Percentiles rank a stretch among this genome's conserved stretches.
These are phyloP conservation scores for Alviniconcha strummeri DNA, from an alignment of 2,888 invertebrate genomes.

Conservation along the genomic window DNA sequence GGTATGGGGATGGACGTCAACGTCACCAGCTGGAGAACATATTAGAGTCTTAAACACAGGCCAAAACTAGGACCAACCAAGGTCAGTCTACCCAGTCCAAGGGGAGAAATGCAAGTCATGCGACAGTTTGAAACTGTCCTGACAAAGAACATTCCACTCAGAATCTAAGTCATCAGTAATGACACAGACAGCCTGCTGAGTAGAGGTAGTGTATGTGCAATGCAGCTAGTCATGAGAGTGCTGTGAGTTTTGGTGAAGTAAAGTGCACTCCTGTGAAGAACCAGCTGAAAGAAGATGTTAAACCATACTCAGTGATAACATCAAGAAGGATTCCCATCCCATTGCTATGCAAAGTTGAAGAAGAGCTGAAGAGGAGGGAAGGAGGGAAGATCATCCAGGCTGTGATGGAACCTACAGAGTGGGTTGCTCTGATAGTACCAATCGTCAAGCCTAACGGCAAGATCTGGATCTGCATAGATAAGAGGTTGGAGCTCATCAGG, in stretches of 20 bases:
- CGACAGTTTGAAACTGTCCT: too few relatives aligned
- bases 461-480: too few relatives aligned
- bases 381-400: conserved; percentile 15
- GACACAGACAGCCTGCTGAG: too few relatives aligned
- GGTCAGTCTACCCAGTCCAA: too few relatives aligned
- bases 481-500: background rate
- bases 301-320: conserved; percentile 20
- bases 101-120: too few relatives aligned
- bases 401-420: conserved; percentile 7
- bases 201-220: background rate
- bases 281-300: background rate
- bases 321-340: conserved; percentile 22
- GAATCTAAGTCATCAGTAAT: too few relatives aligned
- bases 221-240: background rate
- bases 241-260: background rate
- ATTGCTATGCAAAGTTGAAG: conserved; percentile 13
- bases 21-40: too few relatives aligned
- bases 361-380: conserved; percentile 13
- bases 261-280: conserved; percentile 11
- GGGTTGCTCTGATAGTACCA: background rate
- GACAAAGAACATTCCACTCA: too few relatives aligned
- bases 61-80: too few relatives aligned
- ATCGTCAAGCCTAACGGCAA: background rate
- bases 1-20: too few relatives aligned
- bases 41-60: too few relatives aligned